phyloP scores from a whole-genome alignment of 1,140 invertebrate species.

The Contarinia nasturtii region DNA sequence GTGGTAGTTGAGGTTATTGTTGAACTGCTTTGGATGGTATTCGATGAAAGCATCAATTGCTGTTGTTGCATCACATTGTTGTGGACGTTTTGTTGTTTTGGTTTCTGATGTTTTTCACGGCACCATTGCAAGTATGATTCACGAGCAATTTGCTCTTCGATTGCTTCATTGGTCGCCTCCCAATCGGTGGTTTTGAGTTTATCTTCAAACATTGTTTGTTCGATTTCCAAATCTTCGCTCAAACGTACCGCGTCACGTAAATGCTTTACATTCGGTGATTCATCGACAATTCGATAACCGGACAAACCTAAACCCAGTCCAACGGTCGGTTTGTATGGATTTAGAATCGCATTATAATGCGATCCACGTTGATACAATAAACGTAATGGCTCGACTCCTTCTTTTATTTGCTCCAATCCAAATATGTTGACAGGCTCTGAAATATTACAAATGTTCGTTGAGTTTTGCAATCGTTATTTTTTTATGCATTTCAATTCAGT shows the following conservation, averaged over 20 bases:
- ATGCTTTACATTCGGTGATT: conserved; percentile 52
- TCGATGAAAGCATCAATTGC: not conserved
- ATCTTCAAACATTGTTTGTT: conserved; percentile 86
- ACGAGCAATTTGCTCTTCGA: conserved; percentile 74
- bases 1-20: conserved; percentile 2
- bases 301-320: conserved; percentile 77
- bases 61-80: not conserved
- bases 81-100: conserved; percentile 2
- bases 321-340: conserved; percentile 71
- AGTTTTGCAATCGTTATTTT: not conserved
- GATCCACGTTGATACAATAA: conserved; percentile 77
- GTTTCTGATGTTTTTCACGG: conserved; percentile 41
- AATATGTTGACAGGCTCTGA: conserved; percentile 89
- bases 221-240: conserved; percentile 73
- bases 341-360: conserved; percentile 82
- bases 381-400: conserved; percentile 65
- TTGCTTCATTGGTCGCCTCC: conserved; percentile 83
- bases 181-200: conserved; percentile 82
- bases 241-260: conserved; percentile 60
- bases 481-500: not conserved
- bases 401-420: conserved; percentile 47
- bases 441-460: conserved; percentile 9
- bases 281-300: conserved; percentile 61
- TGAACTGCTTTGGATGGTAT: not conserved
- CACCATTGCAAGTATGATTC: conserved; percentile 83